Conservation (phyloP, 2,888 invertebrate species). For the Leptinotarsa tumamoca region DNA sequence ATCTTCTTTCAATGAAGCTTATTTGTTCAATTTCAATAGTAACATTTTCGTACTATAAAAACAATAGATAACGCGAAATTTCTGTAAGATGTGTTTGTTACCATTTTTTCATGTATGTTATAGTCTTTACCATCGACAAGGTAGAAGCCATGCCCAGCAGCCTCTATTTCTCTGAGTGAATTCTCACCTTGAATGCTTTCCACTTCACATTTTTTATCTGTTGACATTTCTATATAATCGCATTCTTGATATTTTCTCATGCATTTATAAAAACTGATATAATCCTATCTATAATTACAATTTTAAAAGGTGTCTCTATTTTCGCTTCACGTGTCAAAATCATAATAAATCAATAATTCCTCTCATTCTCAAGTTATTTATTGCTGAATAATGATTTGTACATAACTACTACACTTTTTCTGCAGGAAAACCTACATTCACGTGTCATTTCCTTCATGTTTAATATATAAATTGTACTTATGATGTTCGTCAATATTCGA, state of each 20-base stretch:
- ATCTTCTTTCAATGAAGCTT: too few species aligned
- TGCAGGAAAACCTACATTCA: too few species aligned
- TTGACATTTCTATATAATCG: constrained; percentile 31
- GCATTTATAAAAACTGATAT: constrained; percentile 7
- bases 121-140: constrained; percentile 24
- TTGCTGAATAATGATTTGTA: neutral
- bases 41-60: too few species aligned
- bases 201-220: constrained; percentile 30
- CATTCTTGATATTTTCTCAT: constrained; percentile 24
- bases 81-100: too few species aligned
- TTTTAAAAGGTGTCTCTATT: constrained; percentile 4
- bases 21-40: too few species aligned
- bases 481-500: too few species aligned
- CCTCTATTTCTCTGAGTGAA: constrained; percentile 19
- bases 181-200: constrained; percentile 39
- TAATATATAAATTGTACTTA: too few species aligned
- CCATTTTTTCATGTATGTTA: too few species aligned
- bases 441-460: too few species aligned
- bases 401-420: too few species aligned
- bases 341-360: neutral
- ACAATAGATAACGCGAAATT: too few species aligned
- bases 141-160: constrained; percentile 9
- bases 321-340: constrained; percentile 1
- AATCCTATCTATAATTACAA: constrained; percentile 17
- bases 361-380: neutral